A percentile compares a stretch with the other conserved stretches of the same genome.
phyloP scores from a whole-genome alignment of 2,797 vertebrate genomes.

The Lacerta agilis region DNA sequence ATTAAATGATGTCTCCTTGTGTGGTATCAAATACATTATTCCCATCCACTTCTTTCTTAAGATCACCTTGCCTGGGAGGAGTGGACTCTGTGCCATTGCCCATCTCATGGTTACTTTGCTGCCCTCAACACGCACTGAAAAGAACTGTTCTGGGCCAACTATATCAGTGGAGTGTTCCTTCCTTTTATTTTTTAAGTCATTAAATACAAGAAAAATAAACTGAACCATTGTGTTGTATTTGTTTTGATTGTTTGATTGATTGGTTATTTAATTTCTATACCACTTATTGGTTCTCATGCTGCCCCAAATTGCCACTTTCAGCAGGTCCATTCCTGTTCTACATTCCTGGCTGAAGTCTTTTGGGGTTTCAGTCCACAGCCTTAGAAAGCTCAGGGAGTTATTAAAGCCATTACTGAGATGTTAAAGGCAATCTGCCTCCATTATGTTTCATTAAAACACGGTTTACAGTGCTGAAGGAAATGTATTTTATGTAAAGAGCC shows the following conservation, averaged over 20 bases:
- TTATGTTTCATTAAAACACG: background rate
- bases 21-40: slow-evolving; percentile 26
- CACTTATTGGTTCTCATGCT: background rate
- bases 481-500: background rate
- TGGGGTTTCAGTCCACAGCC: background rate
- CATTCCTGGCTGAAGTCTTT: background rate
- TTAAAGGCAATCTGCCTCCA: background rate
- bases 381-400: background rate
- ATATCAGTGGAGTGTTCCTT: slow-evolving; percentile 40
- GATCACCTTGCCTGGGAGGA: background rate
- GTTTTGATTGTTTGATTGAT: too few relatives aligned
- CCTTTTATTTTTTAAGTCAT: slow-evolving; percentile 60
- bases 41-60: slow-evolving; percentile 45
- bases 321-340: background rate
- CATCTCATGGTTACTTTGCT: background rate
- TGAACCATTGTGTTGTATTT: slow-evolving; percentile 6
- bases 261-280: too few relatives aligned
- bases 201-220: slow-evolving; percentile 58
- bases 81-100: slow-evolving; percentile 6
- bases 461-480: slow-evolving; percentile 5
- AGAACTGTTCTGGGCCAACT: background rate
- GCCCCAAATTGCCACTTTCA: background rate
- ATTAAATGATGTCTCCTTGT: slow-evolving; percentile 44
- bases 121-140: slow-evolving; percentile 15
- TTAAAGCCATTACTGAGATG: background rate